Base-by-base conservation (phyloP, 2,797 vertebrate genomes). In the Carcharodon carcharias region DNA sequence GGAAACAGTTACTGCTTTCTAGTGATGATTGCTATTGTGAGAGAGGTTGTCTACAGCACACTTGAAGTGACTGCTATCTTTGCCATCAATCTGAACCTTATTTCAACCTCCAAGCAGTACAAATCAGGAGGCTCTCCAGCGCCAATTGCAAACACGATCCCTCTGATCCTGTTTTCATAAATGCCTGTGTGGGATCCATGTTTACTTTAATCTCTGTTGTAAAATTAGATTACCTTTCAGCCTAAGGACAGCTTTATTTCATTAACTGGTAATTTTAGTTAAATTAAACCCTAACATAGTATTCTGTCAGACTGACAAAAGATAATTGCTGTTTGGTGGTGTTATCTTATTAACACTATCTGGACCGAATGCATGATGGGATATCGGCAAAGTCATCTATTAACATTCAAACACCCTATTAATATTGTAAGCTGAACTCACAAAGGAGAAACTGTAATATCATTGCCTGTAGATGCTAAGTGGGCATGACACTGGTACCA, bases 281-380 rank as follows among this genome's bases (percentile, higher is more conserved):
- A 77, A 95, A 95, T 95, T 73, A 95, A 95, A 77, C 94, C 69
- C 45, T 95, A 95, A 95, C 94, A 95, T 69, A 95, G 69, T 95
- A 95, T 95, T 77, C 50, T 95, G 94, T 95, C 94, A 95, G 94
- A 56, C 94, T 95, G 94, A 95, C 94, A 95, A 54, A 95, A 63
- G 94, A 95, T 95, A 95, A 95, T 95, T 95, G 67, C 69, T 95
- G 94, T 95, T 95, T 73, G 94, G 67, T 35, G 16, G 69, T n/a
- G 69, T 77, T 95, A 95, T 58, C 94, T 95, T 95, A 95, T 95
- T 95, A 95, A 71, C 69, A 95, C 45, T n/a, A 31, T 54, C 94
- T 54, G 14, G 94, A 35, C 50, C 50, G 28, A 35, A 31, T 73
- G 69, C 69, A 77, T 56, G 94, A 77, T 3, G 94, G 94, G 94